phyloP scores from a whole-genome alignment of 2,888 invertebrate genomes.

The Lithophane ornitopus region DNA sequence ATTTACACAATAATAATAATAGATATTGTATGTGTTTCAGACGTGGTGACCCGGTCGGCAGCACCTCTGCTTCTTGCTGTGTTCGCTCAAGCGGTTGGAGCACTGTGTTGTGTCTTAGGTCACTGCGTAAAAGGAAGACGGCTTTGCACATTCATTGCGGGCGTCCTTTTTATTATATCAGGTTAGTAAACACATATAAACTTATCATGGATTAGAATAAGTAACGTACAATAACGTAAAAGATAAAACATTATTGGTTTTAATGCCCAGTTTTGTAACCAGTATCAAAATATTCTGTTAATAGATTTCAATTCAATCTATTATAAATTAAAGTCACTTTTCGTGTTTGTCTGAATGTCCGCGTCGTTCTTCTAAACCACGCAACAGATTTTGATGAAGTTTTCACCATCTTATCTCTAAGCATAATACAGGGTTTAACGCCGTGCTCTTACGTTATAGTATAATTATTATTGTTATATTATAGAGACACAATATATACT shows the following conservation, averaged over 20 bases:
- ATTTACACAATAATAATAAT: background rate
- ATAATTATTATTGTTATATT: too few species aligned
- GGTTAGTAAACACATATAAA: slow-evolving; percentile 89
- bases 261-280: background rate
- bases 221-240: background rate
- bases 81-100: slow-evolving; percentile 94
- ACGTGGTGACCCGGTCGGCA: slow-evolving; percentile 96
- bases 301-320: background rate
- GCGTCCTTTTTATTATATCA: slow-evolving; percentile 96
- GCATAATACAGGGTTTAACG: too few species aligned
- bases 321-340: too few species aligned
- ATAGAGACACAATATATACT: too few species aligned
- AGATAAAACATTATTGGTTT: background rate
- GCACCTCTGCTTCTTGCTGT: slow-evolving; percentile 95
- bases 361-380: too few species aligned
- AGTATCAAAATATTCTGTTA: background rate
- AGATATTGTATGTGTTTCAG: slow-evolving; percentile 86
- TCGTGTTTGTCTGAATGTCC: too few species aligned
- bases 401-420: too few species aligned
- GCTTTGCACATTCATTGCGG: slow-evolving; percentile 95
- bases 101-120: slow-evolving; percentile 95
- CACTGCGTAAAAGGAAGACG: slow-evolving; percentile 94
- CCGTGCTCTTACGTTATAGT: too few species aligned
- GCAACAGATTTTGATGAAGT: too few species aligned
- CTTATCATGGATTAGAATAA: background rate